Evolutionary conservation across 2,113 vertebrate species (phyloP).

Genomic region (Noctilio leporinus): DNA sequence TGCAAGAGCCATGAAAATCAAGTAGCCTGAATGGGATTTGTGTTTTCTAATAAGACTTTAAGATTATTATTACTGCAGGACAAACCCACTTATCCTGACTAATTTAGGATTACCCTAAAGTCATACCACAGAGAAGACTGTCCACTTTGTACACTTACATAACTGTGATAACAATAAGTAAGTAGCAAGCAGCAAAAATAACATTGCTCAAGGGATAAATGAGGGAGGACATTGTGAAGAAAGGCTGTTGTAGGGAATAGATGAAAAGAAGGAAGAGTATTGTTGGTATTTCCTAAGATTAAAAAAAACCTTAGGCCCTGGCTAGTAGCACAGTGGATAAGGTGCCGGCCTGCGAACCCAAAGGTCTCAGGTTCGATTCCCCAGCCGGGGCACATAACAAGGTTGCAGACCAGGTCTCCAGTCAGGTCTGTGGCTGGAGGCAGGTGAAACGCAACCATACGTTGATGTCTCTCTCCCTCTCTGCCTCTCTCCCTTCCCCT

Average conservation of each 20-base stretch:
- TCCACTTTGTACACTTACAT: not conserved
- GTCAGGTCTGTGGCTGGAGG: no score
- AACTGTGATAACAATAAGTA: not conserved
- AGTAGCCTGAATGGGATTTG: not conserved
- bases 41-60: not conserved
- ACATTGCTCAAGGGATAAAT: not conserved
- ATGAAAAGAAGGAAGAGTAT: not conserved
- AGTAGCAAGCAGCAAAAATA: not conserved
- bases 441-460: no score
- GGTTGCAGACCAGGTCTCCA: no score
- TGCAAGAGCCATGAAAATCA: not conserved
- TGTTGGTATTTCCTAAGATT: not conserved
- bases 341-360: no score
- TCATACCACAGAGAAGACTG: not conserved
- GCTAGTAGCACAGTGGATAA: no score
- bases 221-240: not conserved
- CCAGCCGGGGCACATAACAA: no score
- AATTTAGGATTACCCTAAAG: not conserved
- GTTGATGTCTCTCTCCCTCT: no score
- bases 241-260: fast-evolving
- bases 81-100: not conserved
- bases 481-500: no score
- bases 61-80: not conserved
- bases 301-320: not conserved
- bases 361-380: no score